Conservation (phyloP, 2,113 vertebrate species). For the Columba livia region DNA sequence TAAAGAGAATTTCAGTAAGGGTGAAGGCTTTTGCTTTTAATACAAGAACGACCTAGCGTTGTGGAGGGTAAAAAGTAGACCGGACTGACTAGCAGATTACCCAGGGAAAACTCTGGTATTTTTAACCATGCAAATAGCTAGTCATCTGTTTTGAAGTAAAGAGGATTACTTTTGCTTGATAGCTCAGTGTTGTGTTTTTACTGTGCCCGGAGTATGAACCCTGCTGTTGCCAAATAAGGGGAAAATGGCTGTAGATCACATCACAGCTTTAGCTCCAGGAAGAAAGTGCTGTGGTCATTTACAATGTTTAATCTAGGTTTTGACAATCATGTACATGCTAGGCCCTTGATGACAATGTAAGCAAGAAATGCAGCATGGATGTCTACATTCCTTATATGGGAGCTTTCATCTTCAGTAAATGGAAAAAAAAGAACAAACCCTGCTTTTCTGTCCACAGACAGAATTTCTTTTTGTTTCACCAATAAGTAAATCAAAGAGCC, state of each 20-base stretch:
- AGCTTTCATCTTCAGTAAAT: background rate
- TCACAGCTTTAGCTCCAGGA: background rate
- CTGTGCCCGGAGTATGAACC: constrained; percentile 60
- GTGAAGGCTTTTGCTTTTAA: constrained; percentile 57
- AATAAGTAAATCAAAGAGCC: constrained; percentile 1
- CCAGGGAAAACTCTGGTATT: constrained; percentile 73
- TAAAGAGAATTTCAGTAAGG: constrained; percentile 26
- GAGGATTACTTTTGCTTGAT: constrained; percentile 71
- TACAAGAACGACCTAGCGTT: constrained; percentile 50
- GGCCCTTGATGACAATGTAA: background rate
- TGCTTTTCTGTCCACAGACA: background rate
- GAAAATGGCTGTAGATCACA: background rate
- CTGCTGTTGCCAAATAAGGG: constrained; percentile 59
- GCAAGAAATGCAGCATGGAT: background rate
- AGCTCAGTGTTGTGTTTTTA: constrained; percentile 57
- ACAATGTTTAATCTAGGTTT: constrained; percentile 6
- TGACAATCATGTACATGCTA: background rate
- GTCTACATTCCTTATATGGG: background rate
- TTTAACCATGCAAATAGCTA: constrained; percentile 75
- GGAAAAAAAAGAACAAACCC: background rate
- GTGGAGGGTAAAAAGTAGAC: constrained; percentile 2
- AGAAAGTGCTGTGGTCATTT: constrained; percentile 19
- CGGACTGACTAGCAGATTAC: constrained; percentile 67
- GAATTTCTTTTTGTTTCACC: constrained; percentile 9
- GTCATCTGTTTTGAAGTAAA: constrained; percentile 77